A percentile compares a stretch with the other conserved stretches of the same genome.
Evolutionary conservation across 2,113 vertebrate species (phyloP).

Genomic region (Paradoxurus hermaphroditus): DNA sequence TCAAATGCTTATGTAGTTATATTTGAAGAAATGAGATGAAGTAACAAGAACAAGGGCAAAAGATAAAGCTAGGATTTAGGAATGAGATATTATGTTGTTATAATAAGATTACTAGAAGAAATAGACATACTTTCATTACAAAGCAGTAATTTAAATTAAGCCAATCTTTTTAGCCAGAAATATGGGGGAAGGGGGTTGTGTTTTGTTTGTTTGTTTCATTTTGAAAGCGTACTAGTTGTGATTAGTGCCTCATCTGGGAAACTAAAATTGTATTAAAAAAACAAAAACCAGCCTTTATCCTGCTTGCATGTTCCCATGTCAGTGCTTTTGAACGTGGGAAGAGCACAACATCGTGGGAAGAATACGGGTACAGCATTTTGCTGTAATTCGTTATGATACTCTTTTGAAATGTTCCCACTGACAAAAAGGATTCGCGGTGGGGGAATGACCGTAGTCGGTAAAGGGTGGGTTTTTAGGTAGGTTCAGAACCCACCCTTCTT

Average conservation of each 20-base stretch:
- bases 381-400: not conserved
- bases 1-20: not conserved
- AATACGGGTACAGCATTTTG: not conserved
- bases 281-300: not conserved
- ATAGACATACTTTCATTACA: not conserved
- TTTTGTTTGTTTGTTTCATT: not conserved
- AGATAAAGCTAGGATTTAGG: slow-evolving; percentile 37
- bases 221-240: not conserved
- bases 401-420: not conserved
- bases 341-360: not conserved
- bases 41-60: slow-evolving; percentile 16
- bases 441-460: not conserved
- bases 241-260: slow-evolving; percentile 9
- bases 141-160: slow-evolving; percentile 26
- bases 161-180: not conserved
- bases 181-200: no score
- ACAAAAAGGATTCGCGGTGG: not conserved
- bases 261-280: not conserved
- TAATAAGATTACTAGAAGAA: not conserved
- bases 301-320: not conserved
- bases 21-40: slow-evolving; percentile 26
- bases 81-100: slow-evolving; percentile 2
- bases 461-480: not conserved
- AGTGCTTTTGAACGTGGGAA: not conserved
- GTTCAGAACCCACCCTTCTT: not conserved